Evolutionary conservation across 37 sponge, comb jelly and placozoan species (phyloP).

Genomic region (Axinella damicornis): DNA sequence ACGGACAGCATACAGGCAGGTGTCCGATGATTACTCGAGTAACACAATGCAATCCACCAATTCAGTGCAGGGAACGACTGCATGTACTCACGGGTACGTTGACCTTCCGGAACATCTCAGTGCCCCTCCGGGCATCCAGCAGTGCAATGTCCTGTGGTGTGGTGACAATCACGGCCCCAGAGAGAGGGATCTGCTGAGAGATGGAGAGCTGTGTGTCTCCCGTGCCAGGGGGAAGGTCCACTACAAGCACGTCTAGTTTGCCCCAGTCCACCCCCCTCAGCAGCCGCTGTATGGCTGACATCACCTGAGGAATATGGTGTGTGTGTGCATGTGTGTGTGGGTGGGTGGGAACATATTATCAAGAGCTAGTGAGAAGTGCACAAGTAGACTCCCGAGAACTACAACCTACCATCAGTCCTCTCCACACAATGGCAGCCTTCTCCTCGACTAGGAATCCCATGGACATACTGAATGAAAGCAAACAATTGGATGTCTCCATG

Average conservation of each 20-base stretch:
- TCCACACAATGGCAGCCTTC: constrained; percentile 92
- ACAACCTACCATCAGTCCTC: constrained; percentile 96
- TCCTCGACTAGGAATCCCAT: constrained; percentile 99
- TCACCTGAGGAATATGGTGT: constrained; percentile 86
- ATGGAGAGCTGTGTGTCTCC: constrained; percentile 98
- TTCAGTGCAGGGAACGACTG: background rate
- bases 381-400: too few species aligned
- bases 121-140: constrained; percentile 88
- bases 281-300: constrained; percentile 96
- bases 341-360: too few species aligned
- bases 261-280: constrained; percentile 92
- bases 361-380: too few species aligned
- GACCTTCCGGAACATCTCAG: constrained; percentile 95
- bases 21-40: too few species aligned
- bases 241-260: constrained; percentile 88
- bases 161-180: constrained; percentile 89
- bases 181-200: constrained; percentile 70
- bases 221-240: constrained; percentile 99
- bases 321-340: too few species aligned
- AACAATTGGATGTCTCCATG: too few species aligned
- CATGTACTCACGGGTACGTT: constrained; percentile 62
- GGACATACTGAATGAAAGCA: constrained; percentile 83
- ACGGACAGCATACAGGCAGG: too few species aligned
- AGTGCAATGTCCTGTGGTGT: constrained; percentile 97
- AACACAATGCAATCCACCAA: too few species aligned